Evolutionary conservation across 2,888 invertebrate species (phyloP), one percentile per base, ranked within the genome.

Genomic region (Sipha maydis): DNA sequence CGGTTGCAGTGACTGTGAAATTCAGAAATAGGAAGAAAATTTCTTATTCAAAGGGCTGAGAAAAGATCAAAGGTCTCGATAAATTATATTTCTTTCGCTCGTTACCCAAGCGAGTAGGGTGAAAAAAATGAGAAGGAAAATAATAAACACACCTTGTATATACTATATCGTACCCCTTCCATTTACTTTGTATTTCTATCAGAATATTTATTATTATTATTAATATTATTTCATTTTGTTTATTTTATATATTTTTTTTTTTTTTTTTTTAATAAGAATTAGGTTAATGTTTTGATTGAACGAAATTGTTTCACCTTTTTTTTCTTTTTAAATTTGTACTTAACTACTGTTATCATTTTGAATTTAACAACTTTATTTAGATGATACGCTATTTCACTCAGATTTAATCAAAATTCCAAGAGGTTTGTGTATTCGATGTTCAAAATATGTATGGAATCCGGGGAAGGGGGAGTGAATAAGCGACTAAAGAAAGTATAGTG

Each of bases 51-150:
- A 34, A 82, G 17, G 17, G 41, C 82, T 67, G 61, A 75, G 21
- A 67, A 75, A 88, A 82, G 88, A 88, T 88, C 88, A 88, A 88
- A 88, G 82, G 67, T 56, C 19, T 7, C 19, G 25, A 61, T 67
- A 48, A 88, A 82, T 88, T 88, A 41, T 88, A 75, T 82, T 75
- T 67, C 25, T 80, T 88, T 75, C 25, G 41, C 73, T 61, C 73
- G 80, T 88, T 75, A 73, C 38, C 54, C 61, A 25, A 41, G 56
- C 41, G 76, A 67, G 31, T 48, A n/a, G n/a, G 41, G 75, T 11
- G 73, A 31, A 31, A 61, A 84, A 61, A 75, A 28, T 41, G 56
- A 38, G 21, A 54, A n/a, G 54, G 34, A 56, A 86, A 80, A 80
- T 88, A 80, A 88, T 75, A 80, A 73, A 80, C 80, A 61, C 73